phyloP scores from a whole-genome alignment of 2,113 vertebrate genomes.

The Tragelaphus scriptus region DNA sequence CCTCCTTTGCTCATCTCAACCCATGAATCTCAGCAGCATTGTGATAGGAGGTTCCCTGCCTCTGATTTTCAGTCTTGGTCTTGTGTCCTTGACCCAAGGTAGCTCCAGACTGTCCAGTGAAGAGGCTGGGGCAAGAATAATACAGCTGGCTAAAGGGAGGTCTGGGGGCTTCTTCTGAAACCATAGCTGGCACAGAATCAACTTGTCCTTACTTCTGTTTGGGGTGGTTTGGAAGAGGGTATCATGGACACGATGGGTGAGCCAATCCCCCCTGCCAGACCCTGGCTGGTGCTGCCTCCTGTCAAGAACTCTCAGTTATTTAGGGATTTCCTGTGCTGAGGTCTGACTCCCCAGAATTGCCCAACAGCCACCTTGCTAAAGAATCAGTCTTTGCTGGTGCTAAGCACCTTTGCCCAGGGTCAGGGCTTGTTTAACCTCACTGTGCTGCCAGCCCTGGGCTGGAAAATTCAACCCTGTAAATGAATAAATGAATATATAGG shows the following conservation, averaged over 20 bases:
- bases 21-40: not conserved
- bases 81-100: not conserved
- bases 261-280: not conserved
- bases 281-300: not conserved
- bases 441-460: accelerated
- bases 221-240: not conserved
- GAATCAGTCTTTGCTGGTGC: not conserved
- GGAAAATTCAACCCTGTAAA: not conserved
- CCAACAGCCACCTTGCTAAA: not conserved
- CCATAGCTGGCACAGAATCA: not conserved
- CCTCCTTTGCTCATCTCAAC: not conserved
- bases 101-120: not conserved
- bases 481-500: no score
- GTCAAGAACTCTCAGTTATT: not conserved
- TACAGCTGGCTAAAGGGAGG: not conserved
- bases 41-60: not conserved
- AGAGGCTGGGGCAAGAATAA: not conserved
- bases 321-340: not conserved
- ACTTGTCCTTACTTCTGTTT: not conserved
- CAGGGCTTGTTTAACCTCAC: not conserved
- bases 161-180: not conserved
- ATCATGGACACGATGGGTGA: not conserved
- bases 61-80: not conserved
- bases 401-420: not conserved
- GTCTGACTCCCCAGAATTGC: not conserved